Percentiles rank a stretch among this genome's conserved stretches.
Evolutionary conservation across 2,888 invertebrate genomes (phyloP).

Genomic region (Drosophila suboccidentalis): DNA sequence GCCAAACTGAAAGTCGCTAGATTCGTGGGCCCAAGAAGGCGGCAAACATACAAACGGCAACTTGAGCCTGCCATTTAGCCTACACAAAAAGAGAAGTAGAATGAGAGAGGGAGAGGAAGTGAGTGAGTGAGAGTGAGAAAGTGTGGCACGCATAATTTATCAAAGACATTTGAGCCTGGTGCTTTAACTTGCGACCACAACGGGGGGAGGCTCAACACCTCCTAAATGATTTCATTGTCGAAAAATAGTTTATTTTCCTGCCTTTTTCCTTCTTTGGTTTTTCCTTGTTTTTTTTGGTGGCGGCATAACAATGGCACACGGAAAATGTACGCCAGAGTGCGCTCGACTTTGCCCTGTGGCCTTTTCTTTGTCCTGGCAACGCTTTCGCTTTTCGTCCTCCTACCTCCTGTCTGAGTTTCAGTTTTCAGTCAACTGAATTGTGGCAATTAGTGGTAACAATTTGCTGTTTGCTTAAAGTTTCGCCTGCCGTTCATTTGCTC

Average conservation of each 20-base stretch:
- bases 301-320: conserved; percentile 49
- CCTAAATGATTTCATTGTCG: conserved; percentile 76
- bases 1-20: conserved; percentile 2
- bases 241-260: conserved; percentile 49
- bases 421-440: conserved; percentile 65
- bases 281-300: neutral
- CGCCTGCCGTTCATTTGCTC: conserved; percentile 27
- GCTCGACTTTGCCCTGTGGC: conserved; percentile 40
- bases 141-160: conserved; percentile 63
- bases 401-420: conserved; percentile 16
- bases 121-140: neutral
- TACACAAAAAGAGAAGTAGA: neutral
- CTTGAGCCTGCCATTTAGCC: conserved; percentile 39
- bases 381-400: neutral
- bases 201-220: conserved; percentile 45
- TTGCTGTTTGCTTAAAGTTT: conserved; percentile 77
- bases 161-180: conserved; percentile 58
- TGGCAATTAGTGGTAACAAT: conserved; percentile 78
- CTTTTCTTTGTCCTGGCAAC: conserved; percentile 22
- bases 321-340: conserved; percentile 46
- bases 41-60: conserved; percentile 4
- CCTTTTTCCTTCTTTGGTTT: neutral
- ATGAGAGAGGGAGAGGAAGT: neutral
- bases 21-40: conserved; percentile 6
- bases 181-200: conserved; percentile 41